Percentiles rank a stretch among this genome's conserved stretches.
Evolutionary conservation across 2,888 invertebrate species (phyloP).

Genomic region (Allolobophora icterica): DNA sequence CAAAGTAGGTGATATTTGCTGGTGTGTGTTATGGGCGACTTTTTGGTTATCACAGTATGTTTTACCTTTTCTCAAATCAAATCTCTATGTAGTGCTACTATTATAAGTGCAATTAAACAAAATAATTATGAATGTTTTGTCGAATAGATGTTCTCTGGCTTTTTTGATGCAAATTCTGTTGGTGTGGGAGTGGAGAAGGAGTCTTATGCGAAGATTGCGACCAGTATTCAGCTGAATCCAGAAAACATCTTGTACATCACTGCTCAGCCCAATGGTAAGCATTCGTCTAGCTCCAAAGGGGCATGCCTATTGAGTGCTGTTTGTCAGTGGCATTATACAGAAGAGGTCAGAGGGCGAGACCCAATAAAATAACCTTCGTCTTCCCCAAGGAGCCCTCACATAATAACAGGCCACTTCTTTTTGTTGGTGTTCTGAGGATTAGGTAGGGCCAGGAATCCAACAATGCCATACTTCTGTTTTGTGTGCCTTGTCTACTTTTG

Average conservation of each 20-base stretch:
- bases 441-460: no score
- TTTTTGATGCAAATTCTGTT: slow-evolving; percentile 3
- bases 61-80: no score
- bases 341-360: background rate
- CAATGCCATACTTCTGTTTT: no score
- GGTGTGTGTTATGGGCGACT: no score
- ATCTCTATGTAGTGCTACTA: background rate
- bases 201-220: background rate
- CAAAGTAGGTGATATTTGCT: no score
- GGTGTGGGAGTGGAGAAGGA: background rate
- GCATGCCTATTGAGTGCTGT: background rate
- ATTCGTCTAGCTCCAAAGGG: background rate
- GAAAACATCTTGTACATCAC: slow-evolving; percentile 17
- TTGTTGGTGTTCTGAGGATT: no score
- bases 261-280: slow-evolving; percentile 10
- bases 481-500: no score
- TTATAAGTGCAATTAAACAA: background rate
- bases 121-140: background rate
- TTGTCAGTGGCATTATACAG: background rate
- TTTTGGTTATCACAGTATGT: background rate
- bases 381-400: no score
- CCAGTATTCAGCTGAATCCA: slow-evolving; percentile 17
- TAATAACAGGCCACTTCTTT: no score
- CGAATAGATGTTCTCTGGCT: background rate
- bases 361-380: no score